Percentiles rank a stretch among this genome's conserved stretches.
Conservation (phyloP, 2,797 vertebrate genomes). For the Pitangus sulphuratus region DNA sequence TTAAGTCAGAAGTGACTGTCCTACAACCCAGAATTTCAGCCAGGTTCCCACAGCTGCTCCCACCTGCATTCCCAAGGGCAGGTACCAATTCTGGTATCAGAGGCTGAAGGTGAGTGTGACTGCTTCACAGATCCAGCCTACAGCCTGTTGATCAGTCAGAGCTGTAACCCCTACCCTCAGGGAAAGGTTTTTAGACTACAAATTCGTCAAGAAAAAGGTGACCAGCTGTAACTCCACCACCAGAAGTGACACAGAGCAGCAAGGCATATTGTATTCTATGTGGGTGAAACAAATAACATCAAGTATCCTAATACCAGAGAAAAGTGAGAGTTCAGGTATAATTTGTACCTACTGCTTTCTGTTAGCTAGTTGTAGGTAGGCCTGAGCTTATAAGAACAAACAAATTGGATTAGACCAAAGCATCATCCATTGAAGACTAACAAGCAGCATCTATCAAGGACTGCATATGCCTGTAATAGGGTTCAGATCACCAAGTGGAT, state of each 20-base stretch:
- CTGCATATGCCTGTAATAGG: background rate
- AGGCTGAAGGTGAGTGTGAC: background rate
- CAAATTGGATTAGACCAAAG: background rate
- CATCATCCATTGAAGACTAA: background rate
- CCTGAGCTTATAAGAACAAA: background rate
- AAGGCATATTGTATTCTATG: background rate
- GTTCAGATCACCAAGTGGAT: fast-evolving
- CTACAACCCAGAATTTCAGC: background rate
- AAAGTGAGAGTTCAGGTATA: background rate
- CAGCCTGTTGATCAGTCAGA: background rate
- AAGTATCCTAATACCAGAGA: background rate
- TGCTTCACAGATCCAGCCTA: background rate
- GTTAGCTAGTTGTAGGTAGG: background rate
- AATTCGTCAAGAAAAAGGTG: background rate
- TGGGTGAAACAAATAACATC: background rate
- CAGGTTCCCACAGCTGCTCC: background rate
- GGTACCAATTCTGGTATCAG: background rate
- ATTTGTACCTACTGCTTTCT: background rate
- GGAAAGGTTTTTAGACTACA: background rate
- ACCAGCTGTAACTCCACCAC: background rate
- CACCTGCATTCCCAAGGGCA: background rate
- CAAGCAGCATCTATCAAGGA: background rate
- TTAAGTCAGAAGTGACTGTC: background rate
- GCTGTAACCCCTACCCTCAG: background rate
- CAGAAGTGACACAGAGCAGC: background rate